These are phyloP conservation scores for Macrochelys suwanniensis DNA, from an alignment of 2,797 vertebrate species.

Conservation along the genomic window DNA sequence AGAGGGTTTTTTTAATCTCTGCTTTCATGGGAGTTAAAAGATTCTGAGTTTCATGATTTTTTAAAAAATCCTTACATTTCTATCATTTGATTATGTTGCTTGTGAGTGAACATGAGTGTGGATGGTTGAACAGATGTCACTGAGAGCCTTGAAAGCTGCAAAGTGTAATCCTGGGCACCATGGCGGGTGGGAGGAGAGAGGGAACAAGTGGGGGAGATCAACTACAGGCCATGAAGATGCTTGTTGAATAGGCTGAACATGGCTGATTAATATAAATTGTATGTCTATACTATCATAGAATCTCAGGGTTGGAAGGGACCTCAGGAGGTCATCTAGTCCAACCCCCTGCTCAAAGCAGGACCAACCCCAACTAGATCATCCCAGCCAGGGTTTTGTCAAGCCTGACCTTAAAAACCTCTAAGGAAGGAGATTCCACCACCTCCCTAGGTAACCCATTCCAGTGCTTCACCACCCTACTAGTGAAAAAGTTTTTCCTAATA, in stretches of 20 bases:
- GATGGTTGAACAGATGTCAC: rapidly evolving
- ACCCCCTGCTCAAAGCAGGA: no score
- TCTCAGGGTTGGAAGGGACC: no score
- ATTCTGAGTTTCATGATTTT: constrained; percentile 3
- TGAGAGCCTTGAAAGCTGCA: background rate
- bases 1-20: background rate
- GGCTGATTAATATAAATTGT: background rate
- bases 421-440: no score
- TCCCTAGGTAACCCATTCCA: no score
- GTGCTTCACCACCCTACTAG: no score
- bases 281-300: background rate
- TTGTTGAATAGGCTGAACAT: background rate
- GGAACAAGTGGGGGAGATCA: background rate
- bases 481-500: no score
- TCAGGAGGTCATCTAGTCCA: no score
- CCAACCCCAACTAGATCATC: no score
- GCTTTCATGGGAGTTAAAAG: background rate
- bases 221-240: background rate
- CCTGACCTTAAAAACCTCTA: no score
- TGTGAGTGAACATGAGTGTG: background rate
- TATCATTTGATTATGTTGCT: background rate
- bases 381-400: no score
- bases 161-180: background rate
- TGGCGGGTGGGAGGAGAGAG: background rate
- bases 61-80: background rate